Evolutionary conservation across 2,113 vertebrate species (phyloP), one percentile per base, ranked within the genome.

Genomic region (Okapia johnstoni): DNA sequence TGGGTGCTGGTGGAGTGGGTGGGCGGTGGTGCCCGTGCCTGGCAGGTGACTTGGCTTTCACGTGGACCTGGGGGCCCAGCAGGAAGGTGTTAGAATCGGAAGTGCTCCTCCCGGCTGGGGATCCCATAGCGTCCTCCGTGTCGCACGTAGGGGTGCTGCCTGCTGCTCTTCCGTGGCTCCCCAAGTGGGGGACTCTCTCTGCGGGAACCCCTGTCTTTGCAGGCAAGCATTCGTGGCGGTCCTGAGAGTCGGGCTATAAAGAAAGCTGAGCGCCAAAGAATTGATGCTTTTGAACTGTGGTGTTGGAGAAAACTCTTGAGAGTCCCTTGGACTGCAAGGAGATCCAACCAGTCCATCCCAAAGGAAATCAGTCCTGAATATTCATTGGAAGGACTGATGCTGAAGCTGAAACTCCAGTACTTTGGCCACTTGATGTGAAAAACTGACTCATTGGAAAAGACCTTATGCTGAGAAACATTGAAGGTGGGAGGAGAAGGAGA

Each of bases 11-110:
- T 36, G 92, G 63, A 66, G 93, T 28, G 0, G 48, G 96, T 96
- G 85, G 97, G 94, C 85, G 73, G 87, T 46, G 66, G 81, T 14
- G 16, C 84, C 48, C 19, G 86, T 70, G 95, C 95, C 90, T 84
- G 61, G 96, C 98, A 95, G 96, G 96, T 95, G 98, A 97, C 95
- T 96, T 16, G 57, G 79, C 0, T 11, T 63, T 95, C 96, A 97
- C 92, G n/a, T 57, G 93, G 92, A 61, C 26, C 70, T 54, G 1
- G 4, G 61, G 90, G 33, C 46, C 66, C 86, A 70, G 36, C 5
- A 14, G 28, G 87, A 12, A 77, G 7, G 36, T 2, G 21, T 21
- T 25, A 63, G 25, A 55, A 1, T 63, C 14, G 48, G 8, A 12
- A 52, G 52, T 63, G 54, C 55, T 15, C 9, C 70, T 79, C 16